phyloP scores from a whole-genome alignment of 2,113 vertebrate genomes.

The Meles meles region DNA sequence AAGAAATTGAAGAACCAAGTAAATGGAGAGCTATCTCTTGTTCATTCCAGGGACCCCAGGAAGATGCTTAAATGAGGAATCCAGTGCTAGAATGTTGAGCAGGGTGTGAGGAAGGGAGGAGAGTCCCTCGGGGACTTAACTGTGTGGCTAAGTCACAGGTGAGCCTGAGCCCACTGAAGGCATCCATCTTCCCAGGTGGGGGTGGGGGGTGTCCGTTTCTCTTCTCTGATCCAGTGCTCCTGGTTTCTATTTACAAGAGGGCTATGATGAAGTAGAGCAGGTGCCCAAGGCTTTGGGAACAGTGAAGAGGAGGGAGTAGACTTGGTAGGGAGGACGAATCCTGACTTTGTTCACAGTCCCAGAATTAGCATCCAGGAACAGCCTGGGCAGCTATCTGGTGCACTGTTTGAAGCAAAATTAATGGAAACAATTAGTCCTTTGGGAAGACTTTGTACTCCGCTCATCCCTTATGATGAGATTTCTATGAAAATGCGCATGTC shows the following conservation, averaged over 20 bases:
- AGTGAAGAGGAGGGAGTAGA: neutral
- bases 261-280: neutral
- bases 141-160: accelerated
- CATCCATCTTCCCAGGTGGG: accelerated
- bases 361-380: neutral
- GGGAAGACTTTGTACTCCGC: neutral
- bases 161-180: neutral
- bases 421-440: neutral
- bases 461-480: neutral
- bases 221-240: neutral
- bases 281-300: too few species aligned
- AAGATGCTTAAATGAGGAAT: neutral
- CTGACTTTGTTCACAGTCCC: neutral
- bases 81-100: neutral
- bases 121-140: accelerated
- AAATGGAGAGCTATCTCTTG: neutral
- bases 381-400: neutral
- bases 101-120: neutral
- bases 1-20: neutral
- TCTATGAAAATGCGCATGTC: neutral
- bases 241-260: neutral
- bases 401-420: neutral
- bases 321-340: too few species aligned
- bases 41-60: neutral
- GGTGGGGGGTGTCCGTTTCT: neutral